Evolutionary conservation across 2,888 invertebrate genomes (phyloP).

Genomic region (Siphonodentalium dalli): DNA sequence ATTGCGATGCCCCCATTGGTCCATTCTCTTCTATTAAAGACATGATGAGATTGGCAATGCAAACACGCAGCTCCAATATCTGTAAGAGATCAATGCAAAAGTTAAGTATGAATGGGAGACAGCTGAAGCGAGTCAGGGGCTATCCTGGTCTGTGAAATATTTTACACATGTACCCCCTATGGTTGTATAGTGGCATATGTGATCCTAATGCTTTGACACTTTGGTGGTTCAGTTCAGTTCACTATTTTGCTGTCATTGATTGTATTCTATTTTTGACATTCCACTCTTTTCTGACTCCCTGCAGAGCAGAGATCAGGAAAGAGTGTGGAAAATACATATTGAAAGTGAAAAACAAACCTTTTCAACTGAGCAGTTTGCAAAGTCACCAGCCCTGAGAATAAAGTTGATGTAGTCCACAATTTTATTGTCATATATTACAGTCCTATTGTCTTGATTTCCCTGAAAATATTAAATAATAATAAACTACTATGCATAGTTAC

Average conservation of each 20-base stretch:
- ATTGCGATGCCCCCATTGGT: conserved; percentile 57
- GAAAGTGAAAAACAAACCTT: conserved; percentile 54
- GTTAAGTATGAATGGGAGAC: too few species aligned
- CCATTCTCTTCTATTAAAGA: conserved; percentile 64
- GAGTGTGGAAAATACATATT: not conserved
- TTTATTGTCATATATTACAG: conserved; percentile 62
- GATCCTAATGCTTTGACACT: too few species aligned
- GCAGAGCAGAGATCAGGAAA: not conserved
- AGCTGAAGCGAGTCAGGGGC: too few species aligned
- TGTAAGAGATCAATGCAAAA: conserved; percentile 28
- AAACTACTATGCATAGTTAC: not conserved
- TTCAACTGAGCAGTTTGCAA: conserved; percentile 54
- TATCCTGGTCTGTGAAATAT: too few species aligned
- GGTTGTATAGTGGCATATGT: too few species aligned
- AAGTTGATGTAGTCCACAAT: conserved; percentile 65
- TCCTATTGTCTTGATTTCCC: conserved; percentile 63
- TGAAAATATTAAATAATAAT: conserved; percentile 29
- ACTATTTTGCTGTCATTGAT: too few species aligned
- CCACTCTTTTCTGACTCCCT: too few species aligned
- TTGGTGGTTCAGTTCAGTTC: too few species aligned
- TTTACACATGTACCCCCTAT: too few species aligned
- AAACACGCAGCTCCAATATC: conserved; percentile 54
- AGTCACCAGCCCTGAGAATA: conserved; percentile 61
- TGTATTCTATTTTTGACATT: too few species aligned
- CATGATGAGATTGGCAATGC: conserved; percentile 59